These are phyloP conservation scores for Donacobius atricapilla DNA, from an alignment of 2,113 vertebrate species.

Conservation along the genomic window DNA sequence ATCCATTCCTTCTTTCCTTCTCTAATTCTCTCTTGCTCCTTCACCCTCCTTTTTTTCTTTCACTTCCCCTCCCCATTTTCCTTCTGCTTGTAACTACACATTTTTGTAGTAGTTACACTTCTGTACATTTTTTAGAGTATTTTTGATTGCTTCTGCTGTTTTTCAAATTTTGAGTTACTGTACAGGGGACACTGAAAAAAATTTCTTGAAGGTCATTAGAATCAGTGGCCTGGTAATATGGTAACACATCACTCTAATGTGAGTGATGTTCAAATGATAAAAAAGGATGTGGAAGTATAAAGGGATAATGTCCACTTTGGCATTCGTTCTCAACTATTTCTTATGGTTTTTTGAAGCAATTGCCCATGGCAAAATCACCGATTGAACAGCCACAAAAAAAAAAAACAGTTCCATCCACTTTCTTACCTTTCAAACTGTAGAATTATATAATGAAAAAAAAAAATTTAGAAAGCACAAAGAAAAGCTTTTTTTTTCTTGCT, in stretches of 20 bases:
- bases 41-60: accelerated
- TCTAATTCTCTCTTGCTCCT: neutral
- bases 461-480: neutral
- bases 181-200: neutral
- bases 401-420: accelerated
- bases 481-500: neutral
- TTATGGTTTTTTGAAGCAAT: neutral
- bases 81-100: neutral
- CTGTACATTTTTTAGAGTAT: neutral
- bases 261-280: neutral
- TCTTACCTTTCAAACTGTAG: accelerated
- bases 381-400: neutral
- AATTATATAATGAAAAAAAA: neutral
- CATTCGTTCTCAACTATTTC: neutral
- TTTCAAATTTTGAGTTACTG: neutral
- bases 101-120: neutral
- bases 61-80: neutral
- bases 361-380: neutral
- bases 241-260: neutral
- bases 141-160: neutral
- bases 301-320: neutral
- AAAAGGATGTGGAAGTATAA: neutral
- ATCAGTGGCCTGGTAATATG: neutral
- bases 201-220: neutral
- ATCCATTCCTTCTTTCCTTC: neutral